These are phyloP conservation scores for Puma concolor DNA, from an alignment of 2,113 vertebrate species.

Conservation along the genomic window DNA sequence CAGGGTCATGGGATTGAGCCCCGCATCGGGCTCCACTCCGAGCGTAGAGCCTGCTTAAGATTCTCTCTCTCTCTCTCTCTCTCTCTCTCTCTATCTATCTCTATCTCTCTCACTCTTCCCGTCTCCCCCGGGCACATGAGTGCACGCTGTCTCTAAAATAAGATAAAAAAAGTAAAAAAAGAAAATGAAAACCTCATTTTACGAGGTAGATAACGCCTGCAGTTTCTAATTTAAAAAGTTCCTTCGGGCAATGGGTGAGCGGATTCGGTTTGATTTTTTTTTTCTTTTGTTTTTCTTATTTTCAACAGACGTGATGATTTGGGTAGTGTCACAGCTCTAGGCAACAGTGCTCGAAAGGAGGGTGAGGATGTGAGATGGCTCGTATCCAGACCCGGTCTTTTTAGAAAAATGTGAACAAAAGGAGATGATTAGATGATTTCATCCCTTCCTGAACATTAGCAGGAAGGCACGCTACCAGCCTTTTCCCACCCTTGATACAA, in stretches of 20 bases:
- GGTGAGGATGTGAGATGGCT: neutral
- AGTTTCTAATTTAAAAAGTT: conserved; percentile 30
- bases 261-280: neutral
- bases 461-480: neutral
- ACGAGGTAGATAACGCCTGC: neutral
- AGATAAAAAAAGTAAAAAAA: no score
- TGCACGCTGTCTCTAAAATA: no score
- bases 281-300: neutral
- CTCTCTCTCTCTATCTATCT: no score
- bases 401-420: conserved; percentile 17
- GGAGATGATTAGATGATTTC: neutral
- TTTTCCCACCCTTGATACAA: neutral
- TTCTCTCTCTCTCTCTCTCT: no score
- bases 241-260: neutral
- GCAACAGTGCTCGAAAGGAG: neutral
- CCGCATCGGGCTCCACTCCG: no score
- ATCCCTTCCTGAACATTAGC: neutral
- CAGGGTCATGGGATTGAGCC: no score
- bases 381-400: neutral
- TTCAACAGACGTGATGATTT: neutral
- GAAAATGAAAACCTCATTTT: neutral
- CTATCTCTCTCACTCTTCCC: no score
- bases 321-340: neutral
- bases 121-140: no score
- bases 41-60: no score